Conservation (phyloP, 2,113 vertebrate genomes). For the Nipponia nippon region DNA sequence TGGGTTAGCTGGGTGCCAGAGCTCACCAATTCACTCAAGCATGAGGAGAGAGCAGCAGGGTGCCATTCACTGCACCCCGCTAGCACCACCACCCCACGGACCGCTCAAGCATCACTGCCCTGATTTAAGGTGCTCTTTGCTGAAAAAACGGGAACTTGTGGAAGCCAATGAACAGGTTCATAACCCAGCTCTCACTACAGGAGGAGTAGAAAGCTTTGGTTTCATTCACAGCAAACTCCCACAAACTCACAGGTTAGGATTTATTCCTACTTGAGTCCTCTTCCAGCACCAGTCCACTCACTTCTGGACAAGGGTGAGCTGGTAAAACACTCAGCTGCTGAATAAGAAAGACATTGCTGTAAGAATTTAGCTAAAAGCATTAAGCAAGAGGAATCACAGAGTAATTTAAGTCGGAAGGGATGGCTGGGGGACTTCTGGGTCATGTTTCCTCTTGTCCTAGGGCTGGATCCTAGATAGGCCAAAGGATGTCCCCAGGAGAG, state of each 20-base stretch:
- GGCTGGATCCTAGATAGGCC: neutral
- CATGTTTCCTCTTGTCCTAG: neutral
- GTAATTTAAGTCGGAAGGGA: neutral
- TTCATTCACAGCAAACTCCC: neutral
- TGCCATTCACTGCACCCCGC: fast-evolving
- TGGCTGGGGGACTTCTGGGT: neutral
- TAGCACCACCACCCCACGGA: neutral
- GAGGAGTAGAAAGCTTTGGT: neutral
- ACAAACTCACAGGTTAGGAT: neutral
- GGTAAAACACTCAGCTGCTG: neutral
- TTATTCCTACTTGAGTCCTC: neutral
- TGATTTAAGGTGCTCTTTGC: neutral
- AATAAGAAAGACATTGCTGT: neutral
- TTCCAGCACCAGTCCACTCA: neutral
- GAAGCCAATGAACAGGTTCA: neutral
- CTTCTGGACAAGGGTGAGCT: neutral
- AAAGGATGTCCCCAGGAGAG: neutral
- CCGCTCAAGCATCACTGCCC: neutral
- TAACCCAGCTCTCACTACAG: neutral
- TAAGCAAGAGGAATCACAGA: neutral
- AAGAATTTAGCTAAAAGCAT: neutral
- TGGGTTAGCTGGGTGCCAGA: neutral
- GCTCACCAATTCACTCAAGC: neutral
- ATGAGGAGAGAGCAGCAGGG: neutral
- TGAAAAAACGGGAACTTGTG: neutral